These are phyloP conservation scores for Linhomoeus sp. DNA, from an alignment of 2,888 invertebrate genomes.

Conservation along the genomic window DNA sequence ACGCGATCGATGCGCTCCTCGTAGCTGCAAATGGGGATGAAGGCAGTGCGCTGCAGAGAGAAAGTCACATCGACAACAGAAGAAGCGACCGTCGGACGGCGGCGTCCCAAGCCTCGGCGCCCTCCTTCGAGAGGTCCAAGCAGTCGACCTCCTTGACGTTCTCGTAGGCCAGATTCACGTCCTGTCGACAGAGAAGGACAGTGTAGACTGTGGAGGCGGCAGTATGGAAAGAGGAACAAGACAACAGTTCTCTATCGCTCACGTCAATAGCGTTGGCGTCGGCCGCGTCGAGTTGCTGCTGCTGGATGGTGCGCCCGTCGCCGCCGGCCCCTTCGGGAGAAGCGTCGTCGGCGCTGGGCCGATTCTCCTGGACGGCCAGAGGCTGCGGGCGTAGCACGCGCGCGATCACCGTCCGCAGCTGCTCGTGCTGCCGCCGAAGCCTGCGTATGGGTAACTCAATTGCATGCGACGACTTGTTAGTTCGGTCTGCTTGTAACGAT, in stretches of 20 bases:
- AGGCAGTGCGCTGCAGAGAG: too few species aligned
- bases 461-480: too few species aligned
- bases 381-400: conserved; percentile 43
- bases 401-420: conserved; percentile 83
- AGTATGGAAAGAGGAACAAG: too few species aligned
- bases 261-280: conserved; percentile 92
- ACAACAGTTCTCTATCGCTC: too few species aligned
- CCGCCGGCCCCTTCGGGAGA: conserved; percentile 5
- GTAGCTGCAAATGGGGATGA: conserved; percentile 38
- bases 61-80: neutral
- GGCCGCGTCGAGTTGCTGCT: conserved; percentile 51
- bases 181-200: conserved; percentile 17
- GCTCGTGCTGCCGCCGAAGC: conserved; percentile 89
- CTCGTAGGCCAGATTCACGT: conserved; percentile 74
- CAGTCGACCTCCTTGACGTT: conserved; percentile 97
- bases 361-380: neutral
- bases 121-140: conserved; percentile 79
- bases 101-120: conserved; percentile 90
- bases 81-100: conserved; percentile 34
- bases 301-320: conserved; percentile 30
- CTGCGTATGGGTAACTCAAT: conserved; percentile 15
- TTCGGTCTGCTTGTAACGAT: too few species aligned
- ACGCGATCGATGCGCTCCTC: conserved; percentile 95
- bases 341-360: conserved; percentile 1
- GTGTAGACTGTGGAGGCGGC: neutral